phyloP scores from a whole-genome alignment of 2,888 invertebrate genomes.

The Dynastes grantii region DNA sequence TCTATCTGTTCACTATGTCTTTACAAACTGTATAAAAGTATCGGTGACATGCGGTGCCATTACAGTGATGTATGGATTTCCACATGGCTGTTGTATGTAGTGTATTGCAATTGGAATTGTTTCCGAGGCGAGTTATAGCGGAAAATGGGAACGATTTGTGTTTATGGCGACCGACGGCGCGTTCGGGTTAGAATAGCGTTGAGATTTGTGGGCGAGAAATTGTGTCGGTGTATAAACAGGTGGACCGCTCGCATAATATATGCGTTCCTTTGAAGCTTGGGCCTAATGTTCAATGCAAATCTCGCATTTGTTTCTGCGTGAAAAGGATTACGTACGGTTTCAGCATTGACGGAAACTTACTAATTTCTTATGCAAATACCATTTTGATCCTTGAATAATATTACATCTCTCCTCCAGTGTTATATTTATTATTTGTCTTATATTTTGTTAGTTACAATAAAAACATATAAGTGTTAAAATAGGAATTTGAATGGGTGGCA shows the following conservation, averaged over 20 bases:
- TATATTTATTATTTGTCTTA: too few relatives aligned
- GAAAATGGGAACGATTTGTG: constrained; percentile 44
- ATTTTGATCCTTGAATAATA: not conserved
- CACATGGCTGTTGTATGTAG: constrained; percentile 15
- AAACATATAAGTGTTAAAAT: too few relatives aligned
- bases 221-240: constrained; percentile 42
- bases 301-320: constrained; percentile 29
- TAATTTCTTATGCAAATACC: not conserved
- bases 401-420: not conserved
- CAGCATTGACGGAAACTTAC: constrained; percentile 15
- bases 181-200: constrained; percentile 29
- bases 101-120: constrained; percentile 41
- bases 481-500: too few relatives aligned
- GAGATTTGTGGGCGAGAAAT: constrained; percentile 44
- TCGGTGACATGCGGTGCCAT: constrained; percentile 33
- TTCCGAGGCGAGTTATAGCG: constrained; percentile 18
- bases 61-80: constrained; percentile 43
- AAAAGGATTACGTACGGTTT: constrained; percentile 27
- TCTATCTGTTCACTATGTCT: not conserved
- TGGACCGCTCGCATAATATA: constrained; percentile 39
- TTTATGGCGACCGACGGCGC: constrained; percentile 24
- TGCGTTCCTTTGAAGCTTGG: constrained; percentile 41
- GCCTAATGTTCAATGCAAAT: constrained; percentile 41
- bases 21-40: not conserved
- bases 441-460: too few relatives aligned